phyloP scores from a whole-genome alignment of 2,888 invertebrate genomes.

The Chloroclystis v-ata region DNA sequence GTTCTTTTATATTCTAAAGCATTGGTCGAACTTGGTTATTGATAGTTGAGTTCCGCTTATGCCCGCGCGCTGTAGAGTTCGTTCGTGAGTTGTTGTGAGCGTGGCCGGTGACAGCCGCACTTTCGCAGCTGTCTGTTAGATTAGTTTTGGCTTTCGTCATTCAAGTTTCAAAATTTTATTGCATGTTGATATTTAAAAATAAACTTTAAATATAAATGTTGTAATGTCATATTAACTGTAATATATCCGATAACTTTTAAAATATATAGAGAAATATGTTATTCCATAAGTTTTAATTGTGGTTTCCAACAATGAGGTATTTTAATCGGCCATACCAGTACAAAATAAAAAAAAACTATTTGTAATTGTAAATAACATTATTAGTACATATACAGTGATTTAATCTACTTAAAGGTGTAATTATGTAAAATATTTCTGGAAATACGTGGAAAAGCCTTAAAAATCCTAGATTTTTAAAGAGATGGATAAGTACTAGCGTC shows the following conservation, averaged over 20 bases:
- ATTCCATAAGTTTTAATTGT: constrained; percentile 52
- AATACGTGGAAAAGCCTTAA: constrained; percentile 75
- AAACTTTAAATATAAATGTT: constrained; percentile 47
- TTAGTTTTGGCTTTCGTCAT: constrained; percentile 41
- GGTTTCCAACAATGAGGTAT: constrained; percentile 53
- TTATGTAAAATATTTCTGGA: constrained; percentile 69
- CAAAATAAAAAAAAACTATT: constrained; percentile 60
- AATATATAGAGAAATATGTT: constrained; percentile 38
- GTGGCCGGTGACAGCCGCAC: constrained; percentile 24
- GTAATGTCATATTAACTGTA: constrained; percentile 19
- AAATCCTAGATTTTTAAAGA: constrained; percentile 75
- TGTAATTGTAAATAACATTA: constrained; percentile 63
- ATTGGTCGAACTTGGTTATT: constrained; percentile 29
- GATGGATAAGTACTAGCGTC: constrained; percentile 68
- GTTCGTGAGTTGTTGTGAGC: constrained; percentile 25
- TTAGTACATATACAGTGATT: constrained; percentile 62
- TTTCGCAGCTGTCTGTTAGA: constrained; percentile 23
- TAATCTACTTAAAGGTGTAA: constrained; percentile 68
- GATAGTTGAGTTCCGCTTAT: constrained; percentile 38
- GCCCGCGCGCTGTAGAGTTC: constrained; percentile 32
- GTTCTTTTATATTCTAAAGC: constrained; percentile 37
- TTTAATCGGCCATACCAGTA: constrained; percentile 72
- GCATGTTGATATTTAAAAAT: constrained; percentile 55
- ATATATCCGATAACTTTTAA: constrained; percentile 22
- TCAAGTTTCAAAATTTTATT: constrained; percentile 57